Conservation (phyloP, 2,888 invertebrate species). For the Caenorhabditis doughertyi region DNA sequence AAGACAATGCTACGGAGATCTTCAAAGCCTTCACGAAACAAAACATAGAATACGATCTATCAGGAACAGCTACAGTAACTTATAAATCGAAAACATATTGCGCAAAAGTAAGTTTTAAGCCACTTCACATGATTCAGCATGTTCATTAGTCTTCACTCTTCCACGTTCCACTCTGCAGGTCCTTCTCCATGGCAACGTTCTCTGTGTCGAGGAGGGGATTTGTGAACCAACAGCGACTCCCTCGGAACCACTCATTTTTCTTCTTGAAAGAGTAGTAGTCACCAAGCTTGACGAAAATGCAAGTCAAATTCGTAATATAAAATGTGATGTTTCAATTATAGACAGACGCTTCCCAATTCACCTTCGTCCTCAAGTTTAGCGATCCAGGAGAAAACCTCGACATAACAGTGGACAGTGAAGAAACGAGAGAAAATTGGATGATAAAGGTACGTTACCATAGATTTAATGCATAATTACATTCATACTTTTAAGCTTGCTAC, state of each 20-base stretch:
- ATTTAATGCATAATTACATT: no score
- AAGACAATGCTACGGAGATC: constrained; percentile 82
- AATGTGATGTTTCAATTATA: background rate
- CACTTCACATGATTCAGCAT: constrained; percentile 8
- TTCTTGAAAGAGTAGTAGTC: constrained; percentile 75
- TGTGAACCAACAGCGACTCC: constrained; percentile 11
- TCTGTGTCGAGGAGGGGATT: constrained; percentile 58
- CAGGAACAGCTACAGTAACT: constrained; percentile 43
- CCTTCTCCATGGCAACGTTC: constrained; percentile 68
- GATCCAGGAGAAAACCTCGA: constrained; percentile 66
- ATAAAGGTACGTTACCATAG: constrained; percentile 71
- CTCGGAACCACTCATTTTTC: constrained; percentile 77
- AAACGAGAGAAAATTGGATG: constrained; percentile 78
- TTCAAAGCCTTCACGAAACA: constrained; percentile 72
- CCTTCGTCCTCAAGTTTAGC: constrained; percentile 53
- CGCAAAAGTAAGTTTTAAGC: constrained; percentile 54
- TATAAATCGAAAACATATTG: constrained; percentile 63
- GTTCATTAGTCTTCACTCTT: background rate
- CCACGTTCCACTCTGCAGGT: constrained; percentile 33
- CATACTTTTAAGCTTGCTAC: constrained; percentile 74
- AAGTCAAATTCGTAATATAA: background rate
- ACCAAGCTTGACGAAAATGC: constrained; percentile 61
- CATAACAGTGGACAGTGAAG: constrained; percentile 67
- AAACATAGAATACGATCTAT: constrained; percentile 47
- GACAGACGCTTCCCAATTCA: background rate